These are phyloP conservation scores for Parotocinclus haroldoi DNA, from an alignment of 2,797 vertebrate species.

Conservation along the genomic window DNA sequence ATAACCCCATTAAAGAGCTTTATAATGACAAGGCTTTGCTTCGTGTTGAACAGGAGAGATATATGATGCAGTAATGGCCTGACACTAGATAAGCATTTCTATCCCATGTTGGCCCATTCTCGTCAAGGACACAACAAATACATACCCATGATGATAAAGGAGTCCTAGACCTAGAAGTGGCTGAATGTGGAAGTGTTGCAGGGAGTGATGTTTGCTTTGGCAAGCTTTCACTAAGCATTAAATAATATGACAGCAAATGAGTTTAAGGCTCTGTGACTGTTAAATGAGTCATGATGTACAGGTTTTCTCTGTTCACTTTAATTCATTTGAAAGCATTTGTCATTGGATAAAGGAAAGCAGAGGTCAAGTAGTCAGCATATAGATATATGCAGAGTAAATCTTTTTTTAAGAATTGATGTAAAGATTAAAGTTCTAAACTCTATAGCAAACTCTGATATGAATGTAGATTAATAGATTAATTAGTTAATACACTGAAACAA, in stretches of 20 bases:
- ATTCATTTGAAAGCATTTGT: slow-evolving; percentile 1
- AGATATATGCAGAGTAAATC: too few species aligned
- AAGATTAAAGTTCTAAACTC: too few species aligned
- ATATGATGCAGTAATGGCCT: slow-evolving; percentile 14
- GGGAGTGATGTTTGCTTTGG: slow-evolving; percentile 2
- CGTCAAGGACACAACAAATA: background rate
- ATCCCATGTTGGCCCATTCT: slow-evolving; percentile 12
- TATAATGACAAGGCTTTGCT: slow-evolving; percentile 3
- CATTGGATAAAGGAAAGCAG: background rate
- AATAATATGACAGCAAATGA: background rate
- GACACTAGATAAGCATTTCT: slow-evolving; percentile 27
- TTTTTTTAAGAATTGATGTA: too few species aligned
- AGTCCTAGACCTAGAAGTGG: slow-evolving; percentile 4
- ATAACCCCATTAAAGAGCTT: slow-evolving; percentile 23
- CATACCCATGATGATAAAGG: background rate
- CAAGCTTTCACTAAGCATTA: slow-evolving; percentile 7
- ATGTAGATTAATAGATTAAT: too few species aligned
- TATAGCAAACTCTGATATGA: too few species aligned
- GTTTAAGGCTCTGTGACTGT: slow-evolving; percentile 5
- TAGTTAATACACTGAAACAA: too few species aligned
- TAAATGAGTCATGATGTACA: background rate
- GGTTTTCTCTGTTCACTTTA: background rate
- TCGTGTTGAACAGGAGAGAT: slow-evolving; percentile 16
- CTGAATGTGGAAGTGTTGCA: background rate
- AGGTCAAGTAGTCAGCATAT: too few species aligned